A percentile compares a stretch with the other conserved stretches of the same genome.
phyloP scores from a whole-genome alignment of 2,888 invertebrate species.

The Sminthurides aquaticus region DNA sequence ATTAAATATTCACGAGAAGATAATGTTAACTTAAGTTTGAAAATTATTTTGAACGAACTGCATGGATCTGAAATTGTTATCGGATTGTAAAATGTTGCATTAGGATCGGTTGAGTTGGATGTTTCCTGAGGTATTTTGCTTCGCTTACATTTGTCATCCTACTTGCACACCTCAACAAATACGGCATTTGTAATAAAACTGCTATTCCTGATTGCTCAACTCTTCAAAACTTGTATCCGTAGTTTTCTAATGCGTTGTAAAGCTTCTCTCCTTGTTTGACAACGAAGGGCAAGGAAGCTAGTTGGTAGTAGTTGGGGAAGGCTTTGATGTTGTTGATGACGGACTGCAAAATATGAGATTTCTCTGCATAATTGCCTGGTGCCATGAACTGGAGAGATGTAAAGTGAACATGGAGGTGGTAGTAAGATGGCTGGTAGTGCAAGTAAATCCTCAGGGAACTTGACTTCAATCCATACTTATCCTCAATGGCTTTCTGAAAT shows the following conservation, averaged over 20 bases:
- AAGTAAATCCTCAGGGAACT: slow-evolving; percentile 74
- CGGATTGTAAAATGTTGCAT: no score
- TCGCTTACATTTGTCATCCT: no score
- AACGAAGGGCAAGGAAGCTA: slow-evolving; percentile 70
- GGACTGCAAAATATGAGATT: slow-evolving; percentile 75
- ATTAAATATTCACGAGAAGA: no score
- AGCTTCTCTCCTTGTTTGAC: slow-evolving; percentile 68
- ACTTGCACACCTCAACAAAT: no score
- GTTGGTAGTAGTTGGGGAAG: slow-evolving; percentile 72
- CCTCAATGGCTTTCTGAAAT: slow-evolving; percentile 67
- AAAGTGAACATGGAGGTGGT: slow-evolving; percentile 92
- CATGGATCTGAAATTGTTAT: no score
- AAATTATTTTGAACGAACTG: no score
- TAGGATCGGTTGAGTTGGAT: no score
- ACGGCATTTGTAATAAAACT: no score
- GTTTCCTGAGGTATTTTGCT: no score
- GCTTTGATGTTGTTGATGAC: slow-evolving; percentile 86
- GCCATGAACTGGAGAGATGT: slow-evolving; percentile 71
- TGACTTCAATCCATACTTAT: slow-evolving; percentile 64
- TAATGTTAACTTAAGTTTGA: no score
- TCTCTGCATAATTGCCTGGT: slow-evolving; percentile 63
- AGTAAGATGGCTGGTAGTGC: slow-evolving; percentile 95
- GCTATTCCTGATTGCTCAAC: no score
- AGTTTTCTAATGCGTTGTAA: slow-evolving; percentile 58
- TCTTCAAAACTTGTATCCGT: slow-evolving; percentile 50